Evolutionary conservation across 2,113 vertebrate species (phyloP).

Genomic region (Shinisaurus crocodilurus): DNA sequence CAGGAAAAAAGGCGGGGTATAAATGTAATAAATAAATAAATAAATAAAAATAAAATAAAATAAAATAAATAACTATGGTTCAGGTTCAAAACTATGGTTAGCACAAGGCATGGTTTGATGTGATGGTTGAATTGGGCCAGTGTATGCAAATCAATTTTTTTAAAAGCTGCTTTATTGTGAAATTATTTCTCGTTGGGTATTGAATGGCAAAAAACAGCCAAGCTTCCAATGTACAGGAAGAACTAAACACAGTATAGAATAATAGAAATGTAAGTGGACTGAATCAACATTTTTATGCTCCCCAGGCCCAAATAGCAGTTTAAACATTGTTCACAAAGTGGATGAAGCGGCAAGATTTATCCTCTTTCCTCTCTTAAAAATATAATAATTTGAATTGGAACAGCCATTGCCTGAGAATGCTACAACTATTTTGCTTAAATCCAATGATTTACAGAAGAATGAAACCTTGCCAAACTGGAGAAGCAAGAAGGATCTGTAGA

Average conservation of each 20-base stretch:
- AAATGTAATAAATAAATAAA: too few relatives aligned
- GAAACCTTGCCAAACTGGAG: slow-evolving; percentile 38
- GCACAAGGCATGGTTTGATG: background rate
- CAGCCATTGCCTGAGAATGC: slow-evolving; percentile 57
- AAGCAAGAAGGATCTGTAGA: slow-evolving; percentile 65
- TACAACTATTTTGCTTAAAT: slow-evolving; percentile 56
- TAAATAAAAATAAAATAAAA: too few relatives aligned
- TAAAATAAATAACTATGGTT: too few relatives aligned
- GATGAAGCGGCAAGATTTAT: slow-evolving; percentile 1
- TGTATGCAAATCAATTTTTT: background rate
- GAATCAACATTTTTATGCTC: slow-evolving; percentile 39
- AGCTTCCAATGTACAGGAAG: background rate
- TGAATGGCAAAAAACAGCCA: background rate
- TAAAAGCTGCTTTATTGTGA: background rate
- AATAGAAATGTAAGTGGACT: slow-evolving; percentile 24
- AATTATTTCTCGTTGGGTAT: background rate
- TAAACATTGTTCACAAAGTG: slow-evolving; percentile 7
- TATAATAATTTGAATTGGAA: slow-evolving; percentile 52
- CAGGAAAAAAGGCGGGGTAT: too few relatives aligned
- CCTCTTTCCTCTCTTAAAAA: slow-evolving; percentile 43
- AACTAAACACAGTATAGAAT: background rate
- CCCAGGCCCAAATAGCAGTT: slow-evolving; percentile 34
- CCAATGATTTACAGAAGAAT: slow-evolving; percentile 54
- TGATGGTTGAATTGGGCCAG: background rate
- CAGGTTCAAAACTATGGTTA: background rate